Conservation (phyloP, 2,797 vertebrate species). For the Rhynchotus rufescens region DNA sequence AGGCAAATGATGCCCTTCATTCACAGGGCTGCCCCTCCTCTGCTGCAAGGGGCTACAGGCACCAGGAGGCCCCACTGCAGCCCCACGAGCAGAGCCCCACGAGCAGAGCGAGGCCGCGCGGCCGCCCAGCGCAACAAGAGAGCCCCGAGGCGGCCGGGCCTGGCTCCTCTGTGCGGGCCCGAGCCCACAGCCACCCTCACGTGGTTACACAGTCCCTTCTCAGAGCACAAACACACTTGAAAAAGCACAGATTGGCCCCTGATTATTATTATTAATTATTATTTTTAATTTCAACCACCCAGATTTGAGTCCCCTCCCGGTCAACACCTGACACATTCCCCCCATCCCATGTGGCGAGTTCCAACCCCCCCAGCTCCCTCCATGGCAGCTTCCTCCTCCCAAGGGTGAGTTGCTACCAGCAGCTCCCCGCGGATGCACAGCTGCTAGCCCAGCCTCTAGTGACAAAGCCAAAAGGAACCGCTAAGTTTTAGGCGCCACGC, state of each 20-base stretch:
- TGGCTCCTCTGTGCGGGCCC: not conserved
- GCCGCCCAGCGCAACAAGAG: not conserved
- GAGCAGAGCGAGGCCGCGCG: not conserved
- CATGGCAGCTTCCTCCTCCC: not conserved
- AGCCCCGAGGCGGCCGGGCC: rapidly evolving
- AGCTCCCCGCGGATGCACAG: not conserved
- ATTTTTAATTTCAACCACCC: not conserved
- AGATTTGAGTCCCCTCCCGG: not conserved
- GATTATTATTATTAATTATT: too few species aligned
- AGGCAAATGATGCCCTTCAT: rapidly evolving
- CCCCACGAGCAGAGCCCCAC: not conserved
- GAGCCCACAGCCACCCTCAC: not conserved
- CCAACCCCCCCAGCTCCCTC: slow-evolving; percentile 31
- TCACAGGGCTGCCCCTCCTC: not conserved
- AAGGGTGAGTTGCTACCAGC: slow-evolving; percentile 16
- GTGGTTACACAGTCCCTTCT: not conserved
- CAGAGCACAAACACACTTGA: not conserved
- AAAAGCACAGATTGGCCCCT: not conserved
- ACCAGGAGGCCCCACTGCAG: not conserved
- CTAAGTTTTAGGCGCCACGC: slow-evolving; percentile 38
- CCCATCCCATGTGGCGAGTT: not conserved
- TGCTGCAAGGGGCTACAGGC: not conserved
- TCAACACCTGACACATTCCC: not conserved
- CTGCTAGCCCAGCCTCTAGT: slow-evolving; percentile 24
- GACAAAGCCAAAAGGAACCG: slow-evolving; percentile 37